Conservation (phyloP, 1,140 invertebrate species). For the Grapholita molesta region DNA sequence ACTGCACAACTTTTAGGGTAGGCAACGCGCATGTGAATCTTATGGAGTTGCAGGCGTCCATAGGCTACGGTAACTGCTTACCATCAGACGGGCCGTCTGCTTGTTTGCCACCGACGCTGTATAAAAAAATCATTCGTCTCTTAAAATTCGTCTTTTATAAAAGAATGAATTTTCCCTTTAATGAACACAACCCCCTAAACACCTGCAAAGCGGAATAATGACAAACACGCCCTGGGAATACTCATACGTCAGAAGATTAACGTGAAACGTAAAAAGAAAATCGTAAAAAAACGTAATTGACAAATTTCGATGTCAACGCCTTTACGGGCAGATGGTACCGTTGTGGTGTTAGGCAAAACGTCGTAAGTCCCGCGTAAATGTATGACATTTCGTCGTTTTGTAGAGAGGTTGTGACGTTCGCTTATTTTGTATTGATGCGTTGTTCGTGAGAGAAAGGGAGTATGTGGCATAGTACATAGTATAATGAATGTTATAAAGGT, state of each 20-base stretch:
- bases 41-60: no score
- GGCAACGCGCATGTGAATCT: no score
- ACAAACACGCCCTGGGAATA: not conserved
- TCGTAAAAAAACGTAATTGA: conserved; percentile 9
- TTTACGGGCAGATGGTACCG: not conserved
- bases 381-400: not conserved
- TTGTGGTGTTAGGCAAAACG: not conserved
- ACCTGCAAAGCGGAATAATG: not conserved
- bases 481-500: no score
- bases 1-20: no score
- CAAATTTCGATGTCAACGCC: not conserved
- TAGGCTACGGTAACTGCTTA: no score
- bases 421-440: conserved; percentile 1
- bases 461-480: not conserved
- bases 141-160: not conserved
- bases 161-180: not conserved
- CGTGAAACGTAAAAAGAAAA: not conserved
- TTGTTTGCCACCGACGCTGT: no score
- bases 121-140: not conserved
- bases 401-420: not conserved
- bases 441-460: not conserved
- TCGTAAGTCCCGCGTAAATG: not conserved
- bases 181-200: not conserved
- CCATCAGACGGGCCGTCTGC: no score
- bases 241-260: not conserved